Evolutionary conservation across 2,113 vertebrate species (phyloP).

Genomic region (Cervus canadensis): DNA sequence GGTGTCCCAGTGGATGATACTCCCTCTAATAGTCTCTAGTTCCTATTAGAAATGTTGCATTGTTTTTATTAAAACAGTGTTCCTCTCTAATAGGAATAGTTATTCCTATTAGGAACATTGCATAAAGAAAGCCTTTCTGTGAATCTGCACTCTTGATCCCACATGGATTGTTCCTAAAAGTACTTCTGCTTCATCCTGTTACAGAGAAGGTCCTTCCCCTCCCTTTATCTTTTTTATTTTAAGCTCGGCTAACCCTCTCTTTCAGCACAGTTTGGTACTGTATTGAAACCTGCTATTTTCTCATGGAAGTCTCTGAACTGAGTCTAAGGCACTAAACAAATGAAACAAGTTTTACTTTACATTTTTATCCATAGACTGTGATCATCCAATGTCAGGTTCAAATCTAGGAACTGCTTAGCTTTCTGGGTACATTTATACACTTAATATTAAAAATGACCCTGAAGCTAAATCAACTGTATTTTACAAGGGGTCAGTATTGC

Average conservation of each 20-base stretch:
- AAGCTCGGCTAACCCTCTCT: background rate
- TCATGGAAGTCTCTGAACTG: background rate
- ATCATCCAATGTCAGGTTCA: background rate
- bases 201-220: background rate
- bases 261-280: background rate
- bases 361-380: background rate
- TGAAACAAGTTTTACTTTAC: background rate
- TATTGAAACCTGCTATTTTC: background rate
- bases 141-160: background rate
- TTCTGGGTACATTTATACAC: background rate
- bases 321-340: background rate
- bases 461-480: background rate
- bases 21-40: background rate
- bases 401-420: background rate
- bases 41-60: background rate
- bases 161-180: background rate
- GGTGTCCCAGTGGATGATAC: accelerated
- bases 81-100: background rate
- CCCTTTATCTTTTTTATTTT: background rate
- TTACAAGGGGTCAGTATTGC: background rate
- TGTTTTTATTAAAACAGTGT: background rate
- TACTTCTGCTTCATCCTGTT: background rate
- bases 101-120: background rate
- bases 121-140: background rate
- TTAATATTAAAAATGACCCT: background rate